Evolutionary conservation across 2,113 vertebrate genomes (phyloP), one percentile per base, ranked within the genome.

Genomic region (Azemiops feae): DNA sequence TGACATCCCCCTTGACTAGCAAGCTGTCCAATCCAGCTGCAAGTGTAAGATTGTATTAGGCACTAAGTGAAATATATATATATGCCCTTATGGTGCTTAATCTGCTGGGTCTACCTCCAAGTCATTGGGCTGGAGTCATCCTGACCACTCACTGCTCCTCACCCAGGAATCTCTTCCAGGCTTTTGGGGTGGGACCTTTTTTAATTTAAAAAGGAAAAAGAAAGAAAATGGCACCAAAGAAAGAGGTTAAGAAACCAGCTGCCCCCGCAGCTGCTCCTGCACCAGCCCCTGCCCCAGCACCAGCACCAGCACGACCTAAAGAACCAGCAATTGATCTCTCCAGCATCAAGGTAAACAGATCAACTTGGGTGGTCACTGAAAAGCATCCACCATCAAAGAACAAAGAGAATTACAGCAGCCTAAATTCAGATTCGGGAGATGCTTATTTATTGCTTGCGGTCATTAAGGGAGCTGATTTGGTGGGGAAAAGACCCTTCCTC

Each of bases 31-130:
- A 98, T 98, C 98, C 97, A 98, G 96, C 98, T 91, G 96, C 98
- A 95, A 97, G 97, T 97, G 96, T 97, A 96, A 96, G 96, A 96
- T 97, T 97, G 97, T 97, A 90, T 88, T 92, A 98, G 97, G 97
- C 97, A 97, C 96, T 98, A 97, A 98, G 97, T 97, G 98, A 98
- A 98, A 98, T 98, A 98, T 98, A 98, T 98, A 98, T 98, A 98
- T 98, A 97, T 95, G 97, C 97, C 97, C 97, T 98, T 97, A 97
- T 95, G 96, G 96, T 95, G 92, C 95, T 96, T 95, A 97, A 96
- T 95, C 96, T 96, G 93, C 92, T 1, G 96, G 97, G 97, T 97
- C 97, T 97, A 96, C 97, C 97, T 97, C 97, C 97, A 96, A 97
- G 96, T 96, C 97, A 94, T 97, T 95, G 96, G 97, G 97, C 97